Conservation (phyloP, 2,888 invertebrate genomes). For the Leucania comma region DNA sequence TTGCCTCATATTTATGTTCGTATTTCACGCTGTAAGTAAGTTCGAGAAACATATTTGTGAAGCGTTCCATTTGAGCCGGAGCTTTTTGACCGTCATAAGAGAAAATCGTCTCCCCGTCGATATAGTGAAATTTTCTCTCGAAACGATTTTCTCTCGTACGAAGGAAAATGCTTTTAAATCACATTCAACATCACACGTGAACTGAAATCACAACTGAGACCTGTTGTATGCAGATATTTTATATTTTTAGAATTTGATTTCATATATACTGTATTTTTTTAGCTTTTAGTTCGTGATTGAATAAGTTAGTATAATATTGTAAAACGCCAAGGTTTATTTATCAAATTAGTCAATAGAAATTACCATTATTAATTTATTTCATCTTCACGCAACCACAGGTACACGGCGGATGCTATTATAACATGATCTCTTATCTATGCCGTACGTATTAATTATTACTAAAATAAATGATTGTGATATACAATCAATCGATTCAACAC, state of each 20-base stretch:
- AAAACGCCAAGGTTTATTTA: not conserved
- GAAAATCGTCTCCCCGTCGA: slow-evolving; percentile 24
- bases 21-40: not conserved
- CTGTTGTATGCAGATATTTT: slow-evolving; percentile 15
- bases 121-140: slow-evolving; percentile 23
- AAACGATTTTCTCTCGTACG: slow-evolving; percentile 37
- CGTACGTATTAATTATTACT: no score
- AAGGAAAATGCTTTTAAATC: slow-evolving; percentile 43
- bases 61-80: slow-evolving; percentile 8
- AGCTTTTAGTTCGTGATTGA: no score
- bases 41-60: not conserved
- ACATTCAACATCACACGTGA: slow-evolving; percentile 39
- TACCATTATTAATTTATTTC: no score
- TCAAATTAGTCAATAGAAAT: not conserved
- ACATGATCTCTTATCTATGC: not conserved
- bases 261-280: not conserved
- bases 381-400: no score
- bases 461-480: no score
- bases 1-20: not conserved
- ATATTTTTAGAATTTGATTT: not conserved
- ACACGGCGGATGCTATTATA: no score
- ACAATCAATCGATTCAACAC: no score
- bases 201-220: slow-evolving; percentile 36
- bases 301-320: no score
- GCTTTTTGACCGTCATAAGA: slow-evolving; percentile 16